phyloP scores from a whole-genome alignment of 2,113 vertebrate genomes.

The Elachura formosa region DNA sequence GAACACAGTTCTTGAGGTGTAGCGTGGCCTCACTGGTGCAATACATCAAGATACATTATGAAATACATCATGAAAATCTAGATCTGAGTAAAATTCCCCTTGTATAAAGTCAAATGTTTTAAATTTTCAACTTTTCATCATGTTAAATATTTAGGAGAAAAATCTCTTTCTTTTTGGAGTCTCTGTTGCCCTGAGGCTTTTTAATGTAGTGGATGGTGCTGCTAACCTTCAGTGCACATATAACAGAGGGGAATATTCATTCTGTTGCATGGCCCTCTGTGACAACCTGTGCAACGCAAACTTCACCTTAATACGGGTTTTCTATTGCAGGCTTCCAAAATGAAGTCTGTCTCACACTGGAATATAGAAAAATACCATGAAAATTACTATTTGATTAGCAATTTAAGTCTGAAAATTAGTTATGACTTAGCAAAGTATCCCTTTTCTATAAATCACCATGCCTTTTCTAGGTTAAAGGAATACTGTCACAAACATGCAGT shows the following conservation, averaged over 20 bases:
- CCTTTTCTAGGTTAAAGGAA: not conserved
- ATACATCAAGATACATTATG: not conserved
- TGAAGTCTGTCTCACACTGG: not conserved
- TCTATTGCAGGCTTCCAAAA: not conserved
- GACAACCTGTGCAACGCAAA: not conserved
- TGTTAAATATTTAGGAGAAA: not conserved
- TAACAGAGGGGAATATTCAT: not conserved
- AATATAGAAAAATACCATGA: not conserved
- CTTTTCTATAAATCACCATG: not conserved
- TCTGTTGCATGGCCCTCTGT: not conserved
- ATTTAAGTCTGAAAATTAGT: not conserved
- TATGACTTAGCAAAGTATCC: not conserved
- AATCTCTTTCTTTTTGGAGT: not conserved
- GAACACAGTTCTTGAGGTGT: not conserved
- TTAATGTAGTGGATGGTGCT: not conserved
- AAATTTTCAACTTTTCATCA: not conserved
- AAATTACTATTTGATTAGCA: not conserved
- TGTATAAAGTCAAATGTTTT: not conserved
- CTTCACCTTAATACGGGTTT: not conserved
- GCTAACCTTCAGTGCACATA: not conserved
- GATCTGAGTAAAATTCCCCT: not conserved
- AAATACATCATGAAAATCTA: not conserved
- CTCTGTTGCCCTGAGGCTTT: not conserved
- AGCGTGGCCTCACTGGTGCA: not conserved
- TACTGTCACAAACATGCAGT: not conserved